Conservation (phyloP, 2,113 vertebrate genomes). For the Polypterus senegalus region DNA sequence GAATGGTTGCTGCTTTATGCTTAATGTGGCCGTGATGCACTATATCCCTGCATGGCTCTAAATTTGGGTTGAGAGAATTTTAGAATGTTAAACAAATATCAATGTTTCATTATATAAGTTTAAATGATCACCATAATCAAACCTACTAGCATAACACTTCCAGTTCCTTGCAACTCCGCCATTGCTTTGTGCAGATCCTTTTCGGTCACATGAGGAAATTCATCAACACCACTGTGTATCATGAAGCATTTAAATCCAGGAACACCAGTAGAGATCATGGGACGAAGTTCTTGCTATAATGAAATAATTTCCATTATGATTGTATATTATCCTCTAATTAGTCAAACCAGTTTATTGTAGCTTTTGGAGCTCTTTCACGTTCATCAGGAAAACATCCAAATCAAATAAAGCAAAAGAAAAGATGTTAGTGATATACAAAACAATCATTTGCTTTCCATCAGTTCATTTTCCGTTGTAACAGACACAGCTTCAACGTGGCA, state of each 20-base stretch:
- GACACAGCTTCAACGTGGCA: too few relatives aligned
- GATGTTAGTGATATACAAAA: not conserved
- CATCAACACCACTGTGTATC: slow-evolving; percentile 61
- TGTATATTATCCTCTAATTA: not conserved
- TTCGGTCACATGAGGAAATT: slow-evolving; percentile 55
- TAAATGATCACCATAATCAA: too few relatives aligned
- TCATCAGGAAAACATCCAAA: too few relatives aligned
- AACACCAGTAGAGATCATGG: slow-evolving; percentile 58
- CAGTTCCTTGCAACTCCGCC: slow-evolving; percentile 53
- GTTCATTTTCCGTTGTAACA: too few relatives aligned
- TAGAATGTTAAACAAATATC: too few relatives aligned
- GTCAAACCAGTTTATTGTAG: not conserved
- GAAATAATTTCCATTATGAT: not conserved
- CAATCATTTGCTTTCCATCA: too few relatives aligned
- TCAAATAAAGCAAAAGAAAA: too few relatives aligned
- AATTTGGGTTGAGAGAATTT: too few relatives aligned
- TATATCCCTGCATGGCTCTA: too few relatives aligned
- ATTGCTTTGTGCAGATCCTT: slow-evolving; percentile 52
- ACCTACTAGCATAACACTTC: slow-evolving; percentile 58
- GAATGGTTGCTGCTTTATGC: too few relatives aligned
- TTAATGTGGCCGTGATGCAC: too few relatives aligned
- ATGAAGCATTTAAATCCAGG: slow-evolving; percentile 70
- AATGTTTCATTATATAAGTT: too few relatives aligned
- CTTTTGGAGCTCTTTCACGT: not conserved
- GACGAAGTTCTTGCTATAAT: slow-evolving; percentile 46